Base-by-base conservation (phyloP, 2,113 vertebrate genomes). In the Pampusana beccarii region DNA sequence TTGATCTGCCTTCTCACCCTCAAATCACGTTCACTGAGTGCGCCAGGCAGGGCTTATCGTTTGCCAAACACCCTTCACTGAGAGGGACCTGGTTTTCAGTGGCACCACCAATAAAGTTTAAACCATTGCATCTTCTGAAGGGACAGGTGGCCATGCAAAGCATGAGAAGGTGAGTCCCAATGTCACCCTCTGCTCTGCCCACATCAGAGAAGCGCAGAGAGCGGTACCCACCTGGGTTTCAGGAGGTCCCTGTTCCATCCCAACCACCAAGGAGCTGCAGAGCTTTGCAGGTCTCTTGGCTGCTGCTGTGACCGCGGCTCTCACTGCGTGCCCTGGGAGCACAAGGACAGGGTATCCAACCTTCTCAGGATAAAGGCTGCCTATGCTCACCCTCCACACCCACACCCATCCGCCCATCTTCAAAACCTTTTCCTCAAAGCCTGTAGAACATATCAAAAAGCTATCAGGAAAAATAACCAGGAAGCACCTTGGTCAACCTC, bases 21-120 rank as follows among this genome's bases (percentile, higher is more conserved):
- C 29, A 44, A 72, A 62, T 56, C 53, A 1, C 1, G 10, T 12
- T 23, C 40, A 23, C 44, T 0, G 0, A 7, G 0, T 5, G 3
- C 26, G 11, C 11, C 36, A 24, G 24, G 3, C 24, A 4, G 40
- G 53, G 28, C 5, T 56, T 15, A 1, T 19, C 36, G 17, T 23
- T 42, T 34, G 46, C 46, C 64, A 14, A 50, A 13, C 48, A 18
- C 9, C 74, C 80, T 61, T 16, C 54, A 3, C 0, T 1, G 53
- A 7, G 4, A 36, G 18, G 7, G 48, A 26, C 7, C 4, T 23
- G 28, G 7, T 17, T 46, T 50, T 46, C 74, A 38, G 28, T 5
- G 31, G 53, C 70, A 67, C 10, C 24, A 31, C 28, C 13, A 20
- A 3, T 11, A n/a, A 50, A 0, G 2, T 33, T 64, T 6, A 58